Evolutionary conservation across 2,888 invertebrate species (phyloP).

Genomic region (Cephus pygmeus): DNA sequence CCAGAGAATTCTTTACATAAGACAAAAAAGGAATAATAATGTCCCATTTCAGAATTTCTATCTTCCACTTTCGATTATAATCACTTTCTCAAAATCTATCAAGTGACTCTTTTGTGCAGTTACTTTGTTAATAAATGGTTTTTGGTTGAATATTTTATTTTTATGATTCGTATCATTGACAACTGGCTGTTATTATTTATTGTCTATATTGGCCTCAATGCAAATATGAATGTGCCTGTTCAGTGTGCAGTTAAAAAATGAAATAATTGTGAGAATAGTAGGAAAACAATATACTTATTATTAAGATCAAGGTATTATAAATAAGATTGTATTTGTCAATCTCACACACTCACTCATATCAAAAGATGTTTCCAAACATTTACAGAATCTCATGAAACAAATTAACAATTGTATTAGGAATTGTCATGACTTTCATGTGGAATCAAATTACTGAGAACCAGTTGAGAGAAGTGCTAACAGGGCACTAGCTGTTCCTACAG

Average conservation of each 20-base stretch:
- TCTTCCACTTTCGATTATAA: background rate
- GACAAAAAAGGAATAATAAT: background rate
- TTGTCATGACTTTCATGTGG: conserved; percentile 11
- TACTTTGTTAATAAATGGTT: background rate
- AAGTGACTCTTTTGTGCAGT: background rate
- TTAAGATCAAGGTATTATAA: conserved; percentile 19
- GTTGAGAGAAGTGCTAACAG: conserved; percentile 96
- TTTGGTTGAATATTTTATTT: background rate
- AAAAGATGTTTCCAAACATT: conserved; percentile 41
- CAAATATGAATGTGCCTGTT: background rate
- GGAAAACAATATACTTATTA: background rate
- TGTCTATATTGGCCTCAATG: background rate
- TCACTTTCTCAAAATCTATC: background rate
- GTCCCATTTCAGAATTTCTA: background rate
- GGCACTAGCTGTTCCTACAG: conserved; percentile 90
- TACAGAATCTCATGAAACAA: conserved; percentile 31
- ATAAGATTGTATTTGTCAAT: conserved; percentile 24
- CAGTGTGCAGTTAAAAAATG: background rate
- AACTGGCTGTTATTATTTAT: background rate
- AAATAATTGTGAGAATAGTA: background rate
- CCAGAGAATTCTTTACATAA: too few relatives aligned
- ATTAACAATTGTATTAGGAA: conserved; percentile 23
- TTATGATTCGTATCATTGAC: background rate
- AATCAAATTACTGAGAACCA: conserved; percentile 75
- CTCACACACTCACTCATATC: conserved; percentile 42